A percentile compares a stretch with the other conserved stretches of the same genome.
Conservation (phyloP, 2,797 vertebrate genomes). For the Eulemur rubriventer region DNA sequence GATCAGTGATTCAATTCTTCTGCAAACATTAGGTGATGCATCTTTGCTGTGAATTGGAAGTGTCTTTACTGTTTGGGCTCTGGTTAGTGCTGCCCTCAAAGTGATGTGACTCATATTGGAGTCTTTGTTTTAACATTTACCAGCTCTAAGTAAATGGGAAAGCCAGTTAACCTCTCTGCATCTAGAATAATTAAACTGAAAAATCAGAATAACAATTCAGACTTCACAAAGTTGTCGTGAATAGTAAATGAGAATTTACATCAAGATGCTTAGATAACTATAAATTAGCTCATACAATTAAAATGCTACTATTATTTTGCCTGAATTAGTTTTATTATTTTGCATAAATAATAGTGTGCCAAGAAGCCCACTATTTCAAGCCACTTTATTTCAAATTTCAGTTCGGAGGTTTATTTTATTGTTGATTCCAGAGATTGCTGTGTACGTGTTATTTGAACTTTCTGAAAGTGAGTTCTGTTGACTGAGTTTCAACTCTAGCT, state of each 20-base stretch:
- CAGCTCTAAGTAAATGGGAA: not conserved
- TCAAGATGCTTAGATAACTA: not conserved
- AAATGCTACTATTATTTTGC: conserved; percentile 18
- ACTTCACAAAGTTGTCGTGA: not conserved
- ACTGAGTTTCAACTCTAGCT: not conserved
- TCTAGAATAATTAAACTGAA: conserved; percentile 37
- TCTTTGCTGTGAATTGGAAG: not conserved
- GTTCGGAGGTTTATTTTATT: not conserved
- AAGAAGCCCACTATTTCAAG: not conserved
- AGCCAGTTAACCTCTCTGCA: not conserved
- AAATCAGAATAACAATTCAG: conserved; percentile 20
- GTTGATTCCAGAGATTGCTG: not conserved
- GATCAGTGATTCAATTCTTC: not conserved
- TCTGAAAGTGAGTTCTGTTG: not conserved
- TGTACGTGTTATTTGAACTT: not conserved
- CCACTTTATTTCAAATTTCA: not conserved
- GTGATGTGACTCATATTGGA: not conserved
- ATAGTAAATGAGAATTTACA: conserved; percentile 49
- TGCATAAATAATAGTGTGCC: not conserved
- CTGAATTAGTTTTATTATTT: conserved; percentile 8
- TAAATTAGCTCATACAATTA: conserved; percentile 41
- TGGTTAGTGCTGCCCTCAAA: not conserved
- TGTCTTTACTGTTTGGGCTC: not conserved
- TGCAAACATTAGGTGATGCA: not conserved
- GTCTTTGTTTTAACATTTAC: not conserved